Evolutionary conservation across 2,888 invertebrate species (phyloP).

Genomic region (Noctuana brunneofusca): DNA sequence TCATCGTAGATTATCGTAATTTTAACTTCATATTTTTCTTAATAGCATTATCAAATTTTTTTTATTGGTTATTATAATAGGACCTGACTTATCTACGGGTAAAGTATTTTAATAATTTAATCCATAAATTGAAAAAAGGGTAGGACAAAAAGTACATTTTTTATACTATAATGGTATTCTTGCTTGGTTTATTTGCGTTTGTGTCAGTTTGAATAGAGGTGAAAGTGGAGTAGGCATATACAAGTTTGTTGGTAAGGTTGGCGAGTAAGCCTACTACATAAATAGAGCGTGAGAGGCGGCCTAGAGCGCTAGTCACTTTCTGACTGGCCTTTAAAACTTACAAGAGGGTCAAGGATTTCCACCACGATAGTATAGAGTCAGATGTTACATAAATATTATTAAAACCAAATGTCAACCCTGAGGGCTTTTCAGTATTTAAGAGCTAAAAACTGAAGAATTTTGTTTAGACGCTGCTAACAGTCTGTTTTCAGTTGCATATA

Average conservation of each 20-base stretch:
- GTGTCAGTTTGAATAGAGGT: constrained; percentile 24
- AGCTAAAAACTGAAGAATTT: constrained; percentile 7
- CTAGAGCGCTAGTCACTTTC: constrained; percentile 38
- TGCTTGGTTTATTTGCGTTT: constrained; percentile 23
- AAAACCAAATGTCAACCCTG: constrained; percentile 24
- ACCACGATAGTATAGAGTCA: constrained; percentile 41
- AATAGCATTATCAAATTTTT: too few relatives aligned
- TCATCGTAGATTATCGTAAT: too few relatives aligned
- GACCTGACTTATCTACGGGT: too few relatives aligned
- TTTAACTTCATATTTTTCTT: too few relatives aligned
- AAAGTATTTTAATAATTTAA: too few relatives aligned
- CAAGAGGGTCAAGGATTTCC: constrained; percentile 48
- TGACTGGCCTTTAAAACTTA: constrained; percentile 43
- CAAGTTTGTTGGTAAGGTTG: constrained; percentile 19
- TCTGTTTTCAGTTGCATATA: neutral
- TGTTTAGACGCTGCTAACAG: neutral
- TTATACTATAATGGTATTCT: constrained; percentile 5
- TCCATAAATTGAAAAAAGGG: too few relatives aligned
- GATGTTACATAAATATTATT: constrained; percentile 30
- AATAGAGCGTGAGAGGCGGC: constrained; percentile 22
- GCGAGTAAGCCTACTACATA: constrained; percentile 23
- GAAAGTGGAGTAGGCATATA: constrained; percentile 22
- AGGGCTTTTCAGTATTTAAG: constrained; percentile 28
- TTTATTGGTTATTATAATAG: too few relatives aligned
- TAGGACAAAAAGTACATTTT: too few relatives aligned